A percentile compares a stretch with the other conserved stretches of the same genome.
These are phyloP conservation scores for Dendrocopos noguchii DNA, from an alignment of 2,113 vertebrate genomes.

Conservation along the genomic window DNA sequence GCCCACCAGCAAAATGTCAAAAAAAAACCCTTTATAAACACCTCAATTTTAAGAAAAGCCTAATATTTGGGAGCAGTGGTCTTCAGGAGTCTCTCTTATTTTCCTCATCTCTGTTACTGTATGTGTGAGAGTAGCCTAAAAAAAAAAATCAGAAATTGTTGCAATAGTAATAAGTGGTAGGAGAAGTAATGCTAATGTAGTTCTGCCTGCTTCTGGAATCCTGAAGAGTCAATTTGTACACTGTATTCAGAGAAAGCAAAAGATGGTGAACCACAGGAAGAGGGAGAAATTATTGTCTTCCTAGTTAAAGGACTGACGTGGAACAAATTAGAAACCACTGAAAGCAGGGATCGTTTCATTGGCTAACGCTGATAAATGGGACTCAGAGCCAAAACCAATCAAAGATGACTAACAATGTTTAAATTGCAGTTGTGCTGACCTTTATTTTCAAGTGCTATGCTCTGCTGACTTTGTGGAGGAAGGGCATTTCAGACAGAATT, in stretches of 20 bases:
- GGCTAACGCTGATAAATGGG: not conserved
- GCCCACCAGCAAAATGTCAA: not conserved
- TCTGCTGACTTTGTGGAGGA: conserved; percentile 21
- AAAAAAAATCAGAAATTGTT: not conserved
- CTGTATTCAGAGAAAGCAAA: not conserved
- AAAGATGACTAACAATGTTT: not conserved
- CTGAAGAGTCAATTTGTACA: not conserved
- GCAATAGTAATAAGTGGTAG: not conserved
- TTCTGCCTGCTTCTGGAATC: not conserved
- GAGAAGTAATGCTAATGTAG: not conserved
- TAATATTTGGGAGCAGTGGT: not conserved
- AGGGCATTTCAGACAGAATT: not conserved
- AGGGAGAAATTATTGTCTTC: not conserved
- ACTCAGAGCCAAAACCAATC: conserved; percentile 6
- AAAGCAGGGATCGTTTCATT: conserved; percentile 17
- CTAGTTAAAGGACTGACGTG: not conserved
- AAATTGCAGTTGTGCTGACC: not conserved
- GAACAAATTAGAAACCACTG: conserved; percentile 7
- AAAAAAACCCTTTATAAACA: not conserved
- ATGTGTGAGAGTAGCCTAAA: not conserved
- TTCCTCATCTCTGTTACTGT: not conserved
- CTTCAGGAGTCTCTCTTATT: not conserved
- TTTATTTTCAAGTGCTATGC: conserved; percentile 49
- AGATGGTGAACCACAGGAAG: not conserved
- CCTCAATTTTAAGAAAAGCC: not conserved